phyloP scores from a whole-genome alignment of 2,888 invertebrate species.

The Achlya flavicornis region DNA sequence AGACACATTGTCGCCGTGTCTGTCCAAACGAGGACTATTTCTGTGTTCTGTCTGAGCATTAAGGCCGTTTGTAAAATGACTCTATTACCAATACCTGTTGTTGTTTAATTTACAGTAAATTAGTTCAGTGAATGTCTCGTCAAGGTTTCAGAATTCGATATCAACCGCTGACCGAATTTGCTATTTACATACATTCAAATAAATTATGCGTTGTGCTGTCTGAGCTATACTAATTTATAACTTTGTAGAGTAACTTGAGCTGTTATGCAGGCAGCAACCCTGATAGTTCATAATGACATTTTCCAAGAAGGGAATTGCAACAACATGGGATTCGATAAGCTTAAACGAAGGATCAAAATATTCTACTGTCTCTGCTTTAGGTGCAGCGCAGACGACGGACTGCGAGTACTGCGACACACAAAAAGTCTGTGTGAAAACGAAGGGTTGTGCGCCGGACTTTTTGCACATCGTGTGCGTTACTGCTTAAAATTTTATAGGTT shows the following conservation, averaged over 20 bases:
- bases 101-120: conserved; percentile 19
- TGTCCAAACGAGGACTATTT: neutral
- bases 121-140: conserved; percentile 28
- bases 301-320: too few relatives aligned
- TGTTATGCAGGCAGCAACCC: too few relatives aligned
- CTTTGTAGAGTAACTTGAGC: neutral
- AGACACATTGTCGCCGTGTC: neutral
- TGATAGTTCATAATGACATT: too few relatives aligned
- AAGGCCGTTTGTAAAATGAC: conserved; percentile 1
- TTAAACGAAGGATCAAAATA: too few relatives aligned
- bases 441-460: too few relatives aligned
- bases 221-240: neutral
- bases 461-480: too few relatives aligned
- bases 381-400: too few relatives aligned
- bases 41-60: neutral
- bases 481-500: too few relatives aligned
- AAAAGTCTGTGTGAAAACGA: too few relatives aligned
- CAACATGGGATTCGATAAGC: too few relatives aligned
- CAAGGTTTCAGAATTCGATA: conserved; percentile 17
- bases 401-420: too few relatives aligned
- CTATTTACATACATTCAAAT: neutral
- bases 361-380: too few relatives aligned
- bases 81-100: conserved; percentile 8
- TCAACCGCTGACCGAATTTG: neutral
- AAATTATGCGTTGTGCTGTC: neutral